Evolutionary conservation across 2,888 invertebrate species (phyloP).

Genomic region (Elgonia sp.): DNA sequence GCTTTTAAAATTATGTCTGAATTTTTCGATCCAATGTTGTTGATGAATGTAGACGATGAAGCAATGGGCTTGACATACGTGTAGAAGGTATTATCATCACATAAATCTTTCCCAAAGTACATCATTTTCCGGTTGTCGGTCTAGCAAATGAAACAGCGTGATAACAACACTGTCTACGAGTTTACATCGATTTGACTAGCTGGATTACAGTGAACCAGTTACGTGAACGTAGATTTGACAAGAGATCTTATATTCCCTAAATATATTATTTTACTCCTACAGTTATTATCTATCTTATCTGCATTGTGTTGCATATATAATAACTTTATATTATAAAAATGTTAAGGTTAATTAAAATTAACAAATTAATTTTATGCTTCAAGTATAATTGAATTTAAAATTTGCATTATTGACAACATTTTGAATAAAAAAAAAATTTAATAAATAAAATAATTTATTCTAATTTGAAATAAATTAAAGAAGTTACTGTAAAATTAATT

Average conservation of each 20-base stretch:
- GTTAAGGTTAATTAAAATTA: too few relatives aligned
- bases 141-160: constrained; percentile 66
- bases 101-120: constrained; percentile 66
- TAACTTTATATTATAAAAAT: neutral
- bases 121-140: constrained; percentile 72
- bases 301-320: neutral
- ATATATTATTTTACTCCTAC: neutral
- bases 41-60: constrained; percentile 42
- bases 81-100: constrained; percentile 63
- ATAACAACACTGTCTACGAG: constrained; percentile 63
- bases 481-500: too few relatives aligned
- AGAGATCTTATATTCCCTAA: constrained; percentile 3
- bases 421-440: too few relatives aligned
- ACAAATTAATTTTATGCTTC: too few relatives aligned
- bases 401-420: too few relatives aligned
- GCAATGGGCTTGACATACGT: constrained; percentile 39
- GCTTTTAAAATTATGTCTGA: too few relatives aligned
- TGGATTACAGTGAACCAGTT: constrained; percentile 57
- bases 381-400: too few relatives aligned
- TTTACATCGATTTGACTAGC: constrained; percentile 61
- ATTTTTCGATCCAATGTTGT: constrained; percentile 8
- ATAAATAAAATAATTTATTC: too few relatives aligned
- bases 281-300: neutral
- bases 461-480: too few relatives aligned
- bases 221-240: constrained; percentile 40